Evolutionary conservation across 2,113 vertebrate species (phyloP).

Genomic region (Melanostigma gelatinosum): DNA sequence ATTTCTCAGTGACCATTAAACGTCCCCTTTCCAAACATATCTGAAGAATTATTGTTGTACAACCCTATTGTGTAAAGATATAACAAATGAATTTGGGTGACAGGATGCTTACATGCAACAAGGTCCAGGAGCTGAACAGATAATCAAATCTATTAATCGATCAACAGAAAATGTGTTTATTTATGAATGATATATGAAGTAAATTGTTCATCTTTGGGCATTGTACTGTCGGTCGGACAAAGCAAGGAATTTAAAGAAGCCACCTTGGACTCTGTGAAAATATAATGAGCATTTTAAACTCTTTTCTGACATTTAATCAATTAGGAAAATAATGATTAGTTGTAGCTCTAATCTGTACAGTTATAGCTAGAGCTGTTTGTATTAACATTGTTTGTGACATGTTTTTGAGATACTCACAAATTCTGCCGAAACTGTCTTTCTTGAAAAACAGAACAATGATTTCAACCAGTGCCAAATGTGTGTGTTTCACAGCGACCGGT

Average conservation of each 20-base stretch:
- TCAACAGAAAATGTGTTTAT: background rate
- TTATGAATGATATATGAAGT: background rate
- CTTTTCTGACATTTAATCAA: background rate
- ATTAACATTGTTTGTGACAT: background rate
- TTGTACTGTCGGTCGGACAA: background rate
- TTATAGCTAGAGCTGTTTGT: background rate
- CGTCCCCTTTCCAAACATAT: background rate
- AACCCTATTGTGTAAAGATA: background rate
- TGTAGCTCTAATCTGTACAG: background rate
- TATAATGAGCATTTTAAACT: background rate
- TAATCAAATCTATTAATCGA: background rate
- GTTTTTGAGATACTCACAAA: background rate
- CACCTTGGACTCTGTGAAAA: background rate
- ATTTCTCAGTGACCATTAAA: conserved; percentile 15
- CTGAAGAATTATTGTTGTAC: conserved; percentile 15
- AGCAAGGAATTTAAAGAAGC: background rate
- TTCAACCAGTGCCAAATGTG: background rate
- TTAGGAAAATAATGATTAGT: background rate
- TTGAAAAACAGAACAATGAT: background rate
- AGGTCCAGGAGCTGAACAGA: background rate
- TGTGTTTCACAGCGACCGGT: conserved; percentile 87
- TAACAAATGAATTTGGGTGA: background rate
- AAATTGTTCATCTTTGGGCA: background rate
- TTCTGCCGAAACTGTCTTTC: background rate
- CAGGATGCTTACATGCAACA: background rate